Conservation (phyloP, 2,888 invertebrate genomes). For the Amphipoea lucens region DNA sequence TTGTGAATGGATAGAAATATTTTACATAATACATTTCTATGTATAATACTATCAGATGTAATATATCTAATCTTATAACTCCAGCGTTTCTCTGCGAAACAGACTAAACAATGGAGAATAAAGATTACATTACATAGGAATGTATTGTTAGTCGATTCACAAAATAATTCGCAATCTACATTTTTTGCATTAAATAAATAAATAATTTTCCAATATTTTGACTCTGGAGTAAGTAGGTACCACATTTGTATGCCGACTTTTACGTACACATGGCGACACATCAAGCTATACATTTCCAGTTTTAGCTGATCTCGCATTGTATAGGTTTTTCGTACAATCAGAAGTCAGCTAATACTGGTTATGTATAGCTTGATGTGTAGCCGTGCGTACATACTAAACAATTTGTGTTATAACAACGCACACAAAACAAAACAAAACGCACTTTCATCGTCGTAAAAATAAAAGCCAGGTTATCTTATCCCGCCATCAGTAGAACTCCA, state of each 20-base stretch:
- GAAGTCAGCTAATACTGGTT: background rate
- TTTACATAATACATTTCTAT: background rate
- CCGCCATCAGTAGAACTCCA: slow-evolving; percentile 47
- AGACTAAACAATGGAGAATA: slow-evolving; percentile 28
- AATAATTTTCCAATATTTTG: no score
- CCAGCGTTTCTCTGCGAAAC: slow-evolving; percentile 27
- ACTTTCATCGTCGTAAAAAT: background rate
- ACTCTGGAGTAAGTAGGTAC: background rate
- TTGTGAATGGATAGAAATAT: background rate
- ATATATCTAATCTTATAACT: slow-evolving; percentile 34
- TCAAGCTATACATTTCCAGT: background rate
- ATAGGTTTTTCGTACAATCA: background rate
- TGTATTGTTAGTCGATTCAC: no score
- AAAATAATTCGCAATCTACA: no score
- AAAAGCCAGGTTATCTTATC: background rate
- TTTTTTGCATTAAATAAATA: background rate
- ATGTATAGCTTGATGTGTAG: background rate
- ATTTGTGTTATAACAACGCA: background rate
- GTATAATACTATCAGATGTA: background rate
- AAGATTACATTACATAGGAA: background rate
- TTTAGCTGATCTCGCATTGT: background rate
- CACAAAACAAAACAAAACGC: background rate
- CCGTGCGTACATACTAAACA: no score
- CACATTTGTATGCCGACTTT: background rate
- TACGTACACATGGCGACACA: background rate